Conservation (phyloP, 2,113 vertebrate genomes). For the Pan troglodytes region NHGRI_mPanTro3-v2.1_pri NC_072413.2:43816501-43817000, state of each 20-base stretch:
- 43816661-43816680: neutral
- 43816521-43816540: too few species aligned
- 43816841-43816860: neutral
- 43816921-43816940: neutral
- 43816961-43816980: neutral
- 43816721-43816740: neutral
- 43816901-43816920: neutral
- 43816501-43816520: too few species aligned
- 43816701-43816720: neutral
- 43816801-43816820: neutral
- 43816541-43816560: too few species aligned
- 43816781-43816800: neutral
- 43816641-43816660: neutral
- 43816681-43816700: neutral
- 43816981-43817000: neutral
- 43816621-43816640: neutral
- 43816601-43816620: neutral
- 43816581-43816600: neutral
- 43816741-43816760: neutral
- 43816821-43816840: neutral
- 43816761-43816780: neutral
- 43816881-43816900: neutral
- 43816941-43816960: neutral
- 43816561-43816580: too few species aligned
- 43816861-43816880: neutral